Evolutionary conservation across 2,113 vertebrate genomes (phyloP), one percentile per base, ranked within the genome.

Genomic region (Callaeas wilsoni): DNA sequence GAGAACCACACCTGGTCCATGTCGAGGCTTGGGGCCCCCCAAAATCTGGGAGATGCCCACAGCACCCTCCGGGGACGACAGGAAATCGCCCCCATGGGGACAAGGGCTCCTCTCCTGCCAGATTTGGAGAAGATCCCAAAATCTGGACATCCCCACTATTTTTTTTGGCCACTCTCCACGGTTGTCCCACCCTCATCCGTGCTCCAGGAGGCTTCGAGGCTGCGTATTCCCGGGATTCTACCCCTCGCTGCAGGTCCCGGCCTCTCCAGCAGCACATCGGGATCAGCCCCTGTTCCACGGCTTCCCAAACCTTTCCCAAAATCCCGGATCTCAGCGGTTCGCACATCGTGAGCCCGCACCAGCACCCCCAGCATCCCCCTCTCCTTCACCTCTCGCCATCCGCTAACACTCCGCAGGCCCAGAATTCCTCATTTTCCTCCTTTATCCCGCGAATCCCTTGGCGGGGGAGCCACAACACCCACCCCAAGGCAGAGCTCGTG

Each of bases 401-500:
- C 27, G 6, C 37, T 20, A 12, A 49, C 30, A 15, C 14, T 18
- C 63, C 2, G 4, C 63, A 7, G 0, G 2, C 7, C 23, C n/a
- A 12, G 16, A 46, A 50, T 13, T 41, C 37, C 33, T 44, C 25
- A 6, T 59, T 83, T 73, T 30, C n/a, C 44, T 13, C 77, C 64
- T n/a, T 29, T 37, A 27, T 42, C 39, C 52, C 0, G 0, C 0
- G 4, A 23, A 39, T 13, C 10, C 15, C 27, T 39, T 0, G 1
- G 12, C 3, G 18, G 29, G 29, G 41, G 41, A 41, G 41, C 41
- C 41, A 41, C 41, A 41, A 41, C 41, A 41, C 41, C 41, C 41
- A 41, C 41, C 62, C 11, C 3, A 21, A 7, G 33, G 14, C 14
- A 20, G 32, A 41, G 19, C 8, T 42, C 0, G 0, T 7, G 78